These are phyloP conservation scores for Globodera ellingtonae DNA, from an alignment of 1,140 invertebrate species.

Conservation along the genomic window DNA sequence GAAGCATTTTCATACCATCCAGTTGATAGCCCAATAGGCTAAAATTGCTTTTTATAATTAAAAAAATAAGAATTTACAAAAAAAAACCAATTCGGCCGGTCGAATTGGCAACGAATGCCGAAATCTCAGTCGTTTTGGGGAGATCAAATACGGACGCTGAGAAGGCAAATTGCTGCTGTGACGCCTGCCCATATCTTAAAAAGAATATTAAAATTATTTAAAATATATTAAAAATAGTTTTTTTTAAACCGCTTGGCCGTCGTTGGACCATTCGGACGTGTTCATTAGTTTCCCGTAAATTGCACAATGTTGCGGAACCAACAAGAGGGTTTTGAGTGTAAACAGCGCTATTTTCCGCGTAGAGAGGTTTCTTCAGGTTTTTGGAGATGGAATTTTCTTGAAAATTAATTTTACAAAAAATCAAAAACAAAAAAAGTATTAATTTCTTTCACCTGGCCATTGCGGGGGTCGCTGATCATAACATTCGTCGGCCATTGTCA, in stretches of 20 bases:
- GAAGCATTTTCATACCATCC: background rate
- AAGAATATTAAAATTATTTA: background rate
- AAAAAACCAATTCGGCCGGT: background rate
- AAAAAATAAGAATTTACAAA: too few species aligned
- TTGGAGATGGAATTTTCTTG: background rate
- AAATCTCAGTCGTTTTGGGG: background rate
- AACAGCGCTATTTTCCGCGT: conserved; percentile 33
- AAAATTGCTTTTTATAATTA: background rate
- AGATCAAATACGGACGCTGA: background rate
- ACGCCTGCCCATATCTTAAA: background rate
- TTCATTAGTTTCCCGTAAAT: conserved; percentile 6
- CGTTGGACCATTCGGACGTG: conserved; percentile 27
- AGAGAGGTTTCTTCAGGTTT: conserved; percentile 23
- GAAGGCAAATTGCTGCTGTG: background rate
- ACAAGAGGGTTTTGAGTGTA: conserved; percentile 35
- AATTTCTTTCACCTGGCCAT: background rate
- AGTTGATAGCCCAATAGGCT: background rate
- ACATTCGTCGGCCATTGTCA: conserved; percentile 40
- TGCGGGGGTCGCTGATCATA: conserved; percentile 25
- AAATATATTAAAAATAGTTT: background rate
- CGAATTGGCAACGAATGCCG: conserved; percentile 4
- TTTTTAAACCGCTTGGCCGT: background rate
- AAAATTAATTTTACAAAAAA: background rate
- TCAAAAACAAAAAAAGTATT: too few species aligned
- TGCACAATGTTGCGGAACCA: conserved; percentile 31